phyloP scores from a whole-genome alignment of 2,113 vertebrate species.

The Pelvicachromis taeniatus region DNA sequence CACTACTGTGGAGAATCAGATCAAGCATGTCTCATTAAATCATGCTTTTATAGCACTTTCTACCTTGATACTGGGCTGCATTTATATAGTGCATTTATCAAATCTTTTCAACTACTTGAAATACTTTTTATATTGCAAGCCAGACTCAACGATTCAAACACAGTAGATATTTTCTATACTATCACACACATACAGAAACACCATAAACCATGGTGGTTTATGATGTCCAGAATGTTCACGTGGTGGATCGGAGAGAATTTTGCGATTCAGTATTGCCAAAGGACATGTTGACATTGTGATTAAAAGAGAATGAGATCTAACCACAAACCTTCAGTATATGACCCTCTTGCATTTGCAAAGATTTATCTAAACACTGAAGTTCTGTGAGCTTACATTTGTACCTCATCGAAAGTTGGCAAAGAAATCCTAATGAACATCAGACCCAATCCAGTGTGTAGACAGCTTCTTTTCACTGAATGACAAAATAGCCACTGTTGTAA shows the following conservation, averaged over 20 bases:
- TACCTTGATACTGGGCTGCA: background rate
- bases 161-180: background rate
- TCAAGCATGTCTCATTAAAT: background rate
- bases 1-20: background rate
- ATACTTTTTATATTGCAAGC: background rate
- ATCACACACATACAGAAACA: background rate
- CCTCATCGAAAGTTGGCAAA: background rate
- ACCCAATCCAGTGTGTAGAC: background rate
- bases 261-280: rapidly evolving
- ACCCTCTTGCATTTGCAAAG: background rate
- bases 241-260: background rate
- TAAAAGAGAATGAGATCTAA: background rate
- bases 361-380: background rate
- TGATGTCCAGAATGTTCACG: background rate
- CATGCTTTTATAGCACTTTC: background rate
- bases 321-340: background rate
- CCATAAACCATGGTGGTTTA: rapidly evolving
- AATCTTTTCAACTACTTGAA: background rate
- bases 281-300: background rate
- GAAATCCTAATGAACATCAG: background rate
- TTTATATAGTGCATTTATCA: background rate
- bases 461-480: background rate
- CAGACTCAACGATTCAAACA: background rate
- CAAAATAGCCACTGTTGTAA: background rate
- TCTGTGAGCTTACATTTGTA: background rate